These are phyloP conservation scores for Cylloceria caligata DNA, from an alignment of 2,888 invertebrate genomes.

Conservation along the genomic window DNA sequence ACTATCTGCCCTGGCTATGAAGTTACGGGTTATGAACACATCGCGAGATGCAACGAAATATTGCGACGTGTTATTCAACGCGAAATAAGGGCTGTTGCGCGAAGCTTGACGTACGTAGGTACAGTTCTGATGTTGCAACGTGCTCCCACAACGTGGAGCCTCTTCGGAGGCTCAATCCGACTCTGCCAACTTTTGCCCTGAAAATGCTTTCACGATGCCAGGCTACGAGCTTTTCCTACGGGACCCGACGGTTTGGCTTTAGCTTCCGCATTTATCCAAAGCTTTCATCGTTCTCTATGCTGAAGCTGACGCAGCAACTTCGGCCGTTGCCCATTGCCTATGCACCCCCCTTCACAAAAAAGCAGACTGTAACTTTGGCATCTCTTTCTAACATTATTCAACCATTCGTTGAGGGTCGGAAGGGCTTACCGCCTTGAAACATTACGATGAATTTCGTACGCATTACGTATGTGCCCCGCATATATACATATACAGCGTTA, in stretches of 20 bases:
- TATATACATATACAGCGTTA: too few relatives aligned
- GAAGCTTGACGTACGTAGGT: not conserved
- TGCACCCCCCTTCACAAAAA: conserved; percentile 41
- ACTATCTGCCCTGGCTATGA: not conserved
- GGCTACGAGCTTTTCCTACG: conserved; percentile 14
- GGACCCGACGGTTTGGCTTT: conserved; percentile 3
- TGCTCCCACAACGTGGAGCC: conserved; percentile 24
- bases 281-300: conserved; percentile 39
- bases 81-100: not conserved
- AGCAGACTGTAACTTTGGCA: not conserved
- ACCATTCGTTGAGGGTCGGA: conserved; percentile 1
- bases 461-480: not conserved
- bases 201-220: not conserved
- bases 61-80: conserved; percentile 2
- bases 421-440: not conserved
- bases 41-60: not conserved
- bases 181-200: conserved; percentile 6
- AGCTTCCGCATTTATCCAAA: conserved; percentile 30
- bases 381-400: conserved; percentile 42
- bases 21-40: not conserved
- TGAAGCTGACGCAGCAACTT: conserved; percentile 20
- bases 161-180: conserved; percentile 7
- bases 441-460: conserved; percentile 25
- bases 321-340: conserved; percentile 40
- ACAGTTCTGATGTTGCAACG: not conserved